phyloP scores from a whole-genome alignment of 2,888 invertebrate species.

The Urechis unicinctus region DNA sequence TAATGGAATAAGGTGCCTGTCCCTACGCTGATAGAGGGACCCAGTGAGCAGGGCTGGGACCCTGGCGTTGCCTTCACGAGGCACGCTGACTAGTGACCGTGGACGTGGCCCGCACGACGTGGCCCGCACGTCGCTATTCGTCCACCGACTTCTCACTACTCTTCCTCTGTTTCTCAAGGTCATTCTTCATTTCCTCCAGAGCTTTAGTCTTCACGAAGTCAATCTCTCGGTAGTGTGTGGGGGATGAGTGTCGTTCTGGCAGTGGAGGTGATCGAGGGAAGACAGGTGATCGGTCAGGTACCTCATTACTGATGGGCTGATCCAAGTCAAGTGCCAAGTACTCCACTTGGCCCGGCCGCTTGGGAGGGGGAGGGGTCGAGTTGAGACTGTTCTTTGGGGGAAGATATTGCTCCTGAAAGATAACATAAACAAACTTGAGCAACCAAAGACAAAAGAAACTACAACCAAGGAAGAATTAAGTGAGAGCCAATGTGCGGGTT shows the following conservation, averaged over 20 bases:
- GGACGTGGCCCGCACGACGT: no score
- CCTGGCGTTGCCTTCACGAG: no score
- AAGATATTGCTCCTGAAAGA: background rate
- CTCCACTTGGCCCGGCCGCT: constrained; percentile 44
- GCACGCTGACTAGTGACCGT: no score
- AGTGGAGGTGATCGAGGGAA: constrained; percentile 6
- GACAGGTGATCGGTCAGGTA: constrained; percentile 7
- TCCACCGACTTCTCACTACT: background rate
- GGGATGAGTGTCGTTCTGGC: no score
- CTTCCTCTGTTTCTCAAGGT: constrained; percentile 54
- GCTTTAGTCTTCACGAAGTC: constrained; percentile 92
- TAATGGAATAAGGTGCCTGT: no score
- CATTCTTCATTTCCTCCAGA: constrained; percentile 77
- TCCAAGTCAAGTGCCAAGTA: constrained; percentile 84
- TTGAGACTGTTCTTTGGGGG: background rate
- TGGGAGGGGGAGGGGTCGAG: constrained; percentile 14
- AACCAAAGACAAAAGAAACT: no score
- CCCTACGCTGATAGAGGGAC: no score
- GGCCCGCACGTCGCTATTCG: no score
- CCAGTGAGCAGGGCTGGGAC: no score
- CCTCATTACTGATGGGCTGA: background rate
- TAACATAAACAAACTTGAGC: no score
- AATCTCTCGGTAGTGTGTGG: constrained; percentile 75
- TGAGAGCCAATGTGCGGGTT: no score
- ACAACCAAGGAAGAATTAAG: no score